Evolutionary conservation across 2,797 vertebrate genomes (phyloP).

Genomic region (Salarias fasciatus): DNA sequence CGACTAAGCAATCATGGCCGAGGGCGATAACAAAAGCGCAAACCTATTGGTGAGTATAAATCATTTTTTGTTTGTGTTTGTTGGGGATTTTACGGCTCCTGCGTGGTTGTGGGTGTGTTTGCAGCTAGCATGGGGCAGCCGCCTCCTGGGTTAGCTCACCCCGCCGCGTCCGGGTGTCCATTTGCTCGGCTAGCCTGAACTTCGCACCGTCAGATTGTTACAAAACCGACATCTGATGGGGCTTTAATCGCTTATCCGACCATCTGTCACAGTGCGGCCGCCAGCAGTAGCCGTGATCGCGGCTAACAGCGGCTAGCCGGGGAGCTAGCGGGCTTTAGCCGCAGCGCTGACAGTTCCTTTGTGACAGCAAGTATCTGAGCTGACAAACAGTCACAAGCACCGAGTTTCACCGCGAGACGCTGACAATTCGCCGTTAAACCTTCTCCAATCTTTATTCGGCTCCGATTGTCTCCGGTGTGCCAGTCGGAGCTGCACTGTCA

Average conservation of each 20-base stretch:
- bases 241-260: not conserved
- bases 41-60: conserved; percentile 71
- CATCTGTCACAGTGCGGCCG: not conserved
- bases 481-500: too few relatives aligned
- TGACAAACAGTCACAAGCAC: not conserved
- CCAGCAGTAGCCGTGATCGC: not conserved
- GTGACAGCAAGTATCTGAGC: not conserved
- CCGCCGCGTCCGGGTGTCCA: not conserved
- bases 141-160: too few relatives aligned
- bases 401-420: too few relatives aligned
- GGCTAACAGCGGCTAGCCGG: not conserved
- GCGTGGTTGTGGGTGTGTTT: conserved; percentile 15
- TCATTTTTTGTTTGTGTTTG: rapidly evolving
- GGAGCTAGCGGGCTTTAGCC: not conserved
- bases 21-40: conserved; percentile 79
- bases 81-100: not conserved
- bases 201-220: not conserved
- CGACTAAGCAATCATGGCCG: conserved; percentile 58
- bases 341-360: not conserved
- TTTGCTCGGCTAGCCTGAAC: not conserved
- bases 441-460: too few relatives aligned
- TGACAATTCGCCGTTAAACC: too few relatives aligned
- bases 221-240: not conserved
- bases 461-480: too few relatives aligned
- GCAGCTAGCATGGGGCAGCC: too few relatives aligned